These are phyloP conservation scores for Geococcyx californianus DNA, from an alignment of 2,113 vertebrate genomes.

Conservation along the genomic window DNA sequence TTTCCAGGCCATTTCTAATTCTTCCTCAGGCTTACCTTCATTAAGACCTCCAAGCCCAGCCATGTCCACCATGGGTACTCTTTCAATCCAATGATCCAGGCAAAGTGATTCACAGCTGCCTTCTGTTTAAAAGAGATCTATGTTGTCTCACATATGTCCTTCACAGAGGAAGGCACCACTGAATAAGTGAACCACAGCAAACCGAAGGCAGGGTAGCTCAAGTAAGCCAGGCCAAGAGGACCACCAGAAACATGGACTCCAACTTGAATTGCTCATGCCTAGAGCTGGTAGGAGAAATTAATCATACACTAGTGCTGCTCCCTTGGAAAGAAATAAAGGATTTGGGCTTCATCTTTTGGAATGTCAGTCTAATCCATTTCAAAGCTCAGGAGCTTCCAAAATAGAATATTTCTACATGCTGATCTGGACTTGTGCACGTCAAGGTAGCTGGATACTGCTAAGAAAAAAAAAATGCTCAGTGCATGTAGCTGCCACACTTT, in stretches of 20 bases:
- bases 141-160: accelerated
- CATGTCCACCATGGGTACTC: background rate
- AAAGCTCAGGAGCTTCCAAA: background rate
- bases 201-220: background rate
- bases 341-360: background rate
- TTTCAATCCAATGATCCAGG: background rate
- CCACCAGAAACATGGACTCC: background rate
- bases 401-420: background rate
- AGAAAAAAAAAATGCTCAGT: background rate
- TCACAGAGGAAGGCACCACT: background rate
- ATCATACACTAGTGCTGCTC: background rate
- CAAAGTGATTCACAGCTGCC: background rate
- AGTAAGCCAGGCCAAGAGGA: background rate
- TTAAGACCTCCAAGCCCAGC: background rate
- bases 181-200: background rate
- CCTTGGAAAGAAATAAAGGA: background rate
- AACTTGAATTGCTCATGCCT: background rate
- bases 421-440: background rate
- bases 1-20: background rate
- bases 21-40: background rate
- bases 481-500: background rate
- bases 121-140: background rate
- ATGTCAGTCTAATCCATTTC: background rate
- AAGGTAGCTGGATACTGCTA: background rate
- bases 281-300: background rate